These are phyloP conservation scores for Terebella lapidaria DNA, from an alignment of 2,888 invertebrate species.

Conservation along the genomic window DNA sequence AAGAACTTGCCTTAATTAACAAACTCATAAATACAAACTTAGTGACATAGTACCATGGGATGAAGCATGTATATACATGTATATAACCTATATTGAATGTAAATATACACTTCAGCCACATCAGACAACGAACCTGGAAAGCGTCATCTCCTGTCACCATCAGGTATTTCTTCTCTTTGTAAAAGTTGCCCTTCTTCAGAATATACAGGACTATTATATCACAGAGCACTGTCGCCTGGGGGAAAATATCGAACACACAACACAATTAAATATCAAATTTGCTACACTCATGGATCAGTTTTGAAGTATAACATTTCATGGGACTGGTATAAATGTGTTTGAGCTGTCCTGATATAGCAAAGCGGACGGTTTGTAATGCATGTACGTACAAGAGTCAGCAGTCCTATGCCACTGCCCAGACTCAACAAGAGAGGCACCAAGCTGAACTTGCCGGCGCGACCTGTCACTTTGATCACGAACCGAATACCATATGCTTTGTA, in stretches of 20 bases:
- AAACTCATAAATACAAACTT: too few species aligned
- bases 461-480: conserved; percentile 55
- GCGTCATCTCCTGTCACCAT: conserved; percentile 61
- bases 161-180: conserved; percentile 54
- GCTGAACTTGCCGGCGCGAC: conserved; percentile 56
- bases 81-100: not conserved
- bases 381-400: conserved; percentile 55
- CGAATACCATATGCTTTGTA: conserved; percentile 56
- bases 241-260: not conserved
- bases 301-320: too few species aligned
- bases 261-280: not conserved
- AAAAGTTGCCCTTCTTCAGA: conserved; percentile 46
- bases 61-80: not conserved
- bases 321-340: too few species aligned
- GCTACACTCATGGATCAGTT: not conserved
- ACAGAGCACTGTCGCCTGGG: conserved; percentile 54
- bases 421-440: conserved; percentile 55
- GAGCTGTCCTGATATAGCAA: too few species aligned
- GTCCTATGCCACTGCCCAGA: conserved; percentile 56
- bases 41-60: too few species aligned
- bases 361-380: too few species aligned
- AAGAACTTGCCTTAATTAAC: too few species aligned
- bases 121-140: conserved; percentile 1
- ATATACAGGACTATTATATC: conserved; percentile 54
- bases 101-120: not conserved